Conservation (phyloP, 1,140 invertebrate species). For the Procambarus clarkii region DNA sequence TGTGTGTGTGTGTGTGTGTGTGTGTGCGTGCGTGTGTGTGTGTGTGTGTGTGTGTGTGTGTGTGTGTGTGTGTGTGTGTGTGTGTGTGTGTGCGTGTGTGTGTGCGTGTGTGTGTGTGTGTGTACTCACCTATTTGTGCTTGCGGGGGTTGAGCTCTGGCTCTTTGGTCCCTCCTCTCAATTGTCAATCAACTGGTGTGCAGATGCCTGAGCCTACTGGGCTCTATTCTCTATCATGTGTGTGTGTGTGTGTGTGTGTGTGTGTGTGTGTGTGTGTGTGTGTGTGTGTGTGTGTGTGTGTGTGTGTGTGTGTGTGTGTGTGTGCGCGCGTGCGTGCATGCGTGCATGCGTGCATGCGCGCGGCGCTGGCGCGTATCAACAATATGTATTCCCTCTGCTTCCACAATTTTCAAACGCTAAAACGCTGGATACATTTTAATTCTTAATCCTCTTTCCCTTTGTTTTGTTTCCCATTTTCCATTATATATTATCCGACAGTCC, state of each 20-base stretch:
- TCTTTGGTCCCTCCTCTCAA: no score
- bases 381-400: background rate
- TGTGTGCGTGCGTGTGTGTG: background rate
- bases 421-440: background rate
- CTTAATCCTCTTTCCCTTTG: background rate
- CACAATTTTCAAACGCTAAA: background rate
- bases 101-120: no score
- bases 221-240: no score
- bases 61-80: background rate
- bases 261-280: background rate
- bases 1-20: background rate
- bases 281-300: no score
- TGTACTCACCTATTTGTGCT: no score
- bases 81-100: background rate
- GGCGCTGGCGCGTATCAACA: no score
- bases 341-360: background rate
- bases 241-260: background rate
- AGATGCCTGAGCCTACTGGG: no score
- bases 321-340: no score
- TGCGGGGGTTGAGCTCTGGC: no score
- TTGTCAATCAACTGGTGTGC: no score
- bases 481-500: background rate
- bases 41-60: slow-evolving; percentile 2
- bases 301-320: no score
- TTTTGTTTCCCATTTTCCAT: background rate